A percentile compares a stretch with the other conserved stretches of the same genome.
phyloP scores from a whole-genome alignment of 1,140 invertebrate genomes.

The Cyphomyrmex costatus region DNA sequence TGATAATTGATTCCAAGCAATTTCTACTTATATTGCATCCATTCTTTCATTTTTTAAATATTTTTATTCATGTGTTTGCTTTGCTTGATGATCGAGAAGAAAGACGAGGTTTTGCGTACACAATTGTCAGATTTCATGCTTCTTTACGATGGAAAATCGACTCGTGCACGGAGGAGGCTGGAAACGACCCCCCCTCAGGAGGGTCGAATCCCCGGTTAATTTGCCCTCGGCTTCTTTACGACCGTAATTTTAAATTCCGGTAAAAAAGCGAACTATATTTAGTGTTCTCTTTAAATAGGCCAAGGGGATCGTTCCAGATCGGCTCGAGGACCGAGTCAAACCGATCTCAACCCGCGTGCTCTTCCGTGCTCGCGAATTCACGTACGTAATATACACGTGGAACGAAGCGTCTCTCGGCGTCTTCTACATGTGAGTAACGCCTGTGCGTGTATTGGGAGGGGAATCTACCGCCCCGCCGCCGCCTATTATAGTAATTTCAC shows the following conservation, averaged over 20 bases:
- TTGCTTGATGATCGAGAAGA: neutral
- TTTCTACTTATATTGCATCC: neutral
- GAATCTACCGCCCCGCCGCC: constrained; percentile 70
- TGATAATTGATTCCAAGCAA: too few species aligned
- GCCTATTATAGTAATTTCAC: constrained; percentile 84
- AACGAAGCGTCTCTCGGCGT: constrained; percentile 10
- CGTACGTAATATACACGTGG: constrained; percentile 70
- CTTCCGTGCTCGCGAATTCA: constrained; percentile 57
- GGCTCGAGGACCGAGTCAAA: constrained; percentile 34
- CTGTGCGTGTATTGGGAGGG: constrained; percentile 52
- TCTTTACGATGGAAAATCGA: neutral
- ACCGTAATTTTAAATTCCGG: constrained; percentile 82
- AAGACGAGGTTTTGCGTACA: neutral
- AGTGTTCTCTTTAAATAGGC: constrained; percentile 74
- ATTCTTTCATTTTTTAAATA: neutral
- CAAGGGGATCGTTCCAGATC: constrained; percentile 64
- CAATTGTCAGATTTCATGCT: neutral
- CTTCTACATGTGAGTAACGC: constrained; percentile 30
- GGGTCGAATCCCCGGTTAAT: constrained; percentile 80
- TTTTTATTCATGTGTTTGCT: neutral
- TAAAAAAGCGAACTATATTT: constrained; percentile 78
- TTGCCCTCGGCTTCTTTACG: constrained; percentile 81
- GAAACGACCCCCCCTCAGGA: constrained; percentile 71
- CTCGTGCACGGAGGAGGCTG: constrained; percentile 42
- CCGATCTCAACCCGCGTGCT: constrained; percentile 47